Percentiles rank a stretch among this genome's conserved stretches.
Conservation (phyloP, 1,140 invertebrate genomes). For the Achatina immaculata region DNA sequence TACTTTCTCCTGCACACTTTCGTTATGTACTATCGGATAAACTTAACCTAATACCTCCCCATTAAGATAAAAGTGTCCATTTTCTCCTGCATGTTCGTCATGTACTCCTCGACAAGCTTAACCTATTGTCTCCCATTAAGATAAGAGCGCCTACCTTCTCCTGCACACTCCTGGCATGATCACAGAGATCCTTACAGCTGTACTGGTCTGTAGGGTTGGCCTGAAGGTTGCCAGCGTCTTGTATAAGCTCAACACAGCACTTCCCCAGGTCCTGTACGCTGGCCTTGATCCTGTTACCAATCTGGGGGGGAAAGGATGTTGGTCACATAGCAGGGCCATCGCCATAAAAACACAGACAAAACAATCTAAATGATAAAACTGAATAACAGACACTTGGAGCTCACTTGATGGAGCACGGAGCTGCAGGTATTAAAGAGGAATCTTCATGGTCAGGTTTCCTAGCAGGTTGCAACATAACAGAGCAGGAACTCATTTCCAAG, state of each 20-base stretch:
- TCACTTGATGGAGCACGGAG: too few relatives aligned
- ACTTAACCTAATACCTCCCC: too few relatives aligned
- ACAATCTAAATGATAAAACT: not conserved
- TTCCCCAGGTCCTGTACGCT: slow-evolving; percentile 89
- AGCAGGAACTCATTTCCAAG: too few relatives aligned
- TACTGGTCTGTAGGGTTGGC: slow-evolving; percentile 80
- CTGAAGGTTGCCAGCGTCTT: slow-evolving; percentile 84
- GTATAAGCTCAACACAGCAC: slow-evolving; percentile 83
- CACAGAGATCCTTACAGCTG: slow-evolving; percentile 79
- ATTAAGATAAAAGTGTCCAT: too few relatives aligned
- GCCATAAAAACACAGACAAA: not conserved
- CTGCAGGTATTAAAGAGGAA: too few relatives aligned
- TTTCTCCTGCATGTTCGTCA: too few relatives aligned
- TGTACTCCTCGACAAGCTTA: too few relatives aligned
- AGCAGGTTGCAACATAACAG: too few relatives aligned
- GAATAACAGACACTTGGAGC: not conserved
- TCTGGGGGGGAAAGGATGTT: slow-evolving; percentile 52
- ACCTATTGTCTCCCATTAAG: too few relatives aligned
- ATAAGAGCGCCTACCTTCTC: slow-evolving; percentile 81
- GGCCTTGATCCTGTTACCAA: slow-evolving; percentile 81
- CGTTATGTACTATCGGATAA: too few relatives aligned
- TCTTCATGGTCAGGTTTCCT: too few relatives aligned
- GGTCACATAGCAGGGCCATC: not conserved
- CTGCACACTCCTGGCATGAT: slow-evolving; percentile 84
- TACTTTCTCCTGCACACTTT: too few relatives aligned